phyloP scores from a whole-genome alignment of 2,797 vertebrate genomes.

The Chrosomus eos region DNA sequence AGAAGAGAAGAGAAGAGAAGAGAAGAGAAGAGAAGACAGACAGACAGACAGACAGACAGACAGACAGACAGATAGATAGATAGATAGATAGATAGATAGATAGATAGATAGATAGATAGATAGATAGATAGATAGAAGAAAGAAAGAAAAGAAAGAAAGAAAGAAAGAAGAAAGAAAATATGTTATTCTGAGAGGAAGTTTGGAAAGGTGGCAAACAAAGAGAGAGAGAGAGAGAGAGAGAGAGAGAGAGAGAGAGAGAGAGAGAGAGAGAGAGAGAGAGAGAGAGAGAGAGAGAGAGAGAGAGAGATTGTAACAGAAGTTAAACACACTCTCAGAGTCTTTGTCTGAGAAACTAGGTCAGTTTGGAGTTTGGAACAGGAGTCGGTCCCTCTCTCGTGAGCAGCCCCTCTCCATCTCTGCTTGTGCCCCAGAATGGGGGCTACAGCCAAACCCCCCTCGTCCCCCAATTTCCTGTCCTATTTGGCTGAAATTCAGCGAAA shows the following conservation, averaged over 20 bases:
- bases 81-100: not conserved
- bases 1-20: not conserved
- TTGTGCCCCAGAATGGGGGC: constrained; percentile 59
- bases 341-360: constrained; percentile 67
- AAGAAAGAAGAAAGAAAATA: not conserved
- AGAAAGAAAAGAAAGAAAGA: not conserved
- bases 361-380: constrained; percentile 56
- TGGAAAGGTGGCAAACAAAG: constrained; percentile 32
- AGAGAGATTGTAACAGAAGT: constrained; percentile 20
- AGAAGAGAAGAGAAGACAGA: not conserved
- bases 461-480: constrained; percentile 67
- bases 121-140: not conserved
- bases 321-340: constrained; percentile 50
- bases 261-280: not conserved
- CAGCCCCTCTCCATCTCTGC: constrained; percentile 56
- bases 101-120: not conserved
- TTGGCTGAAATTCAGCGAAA: constrained; percentile 57
- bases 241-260: too few relatives aligned
- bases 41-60: not conserved
- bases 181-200: constrained; percentile 11
- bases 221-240: constrained; percentile 1
- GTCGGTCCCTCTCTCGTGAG: constrained; percentile 45
- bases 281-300: constrained; percentile 1
- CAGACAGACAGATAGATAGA: not conserved
- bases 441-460: constrained; percentile 60